phyloP scores from a whole-genome alignment of 1,140 invertebrate genomes.

The Drosophila teissieri region DNA sequence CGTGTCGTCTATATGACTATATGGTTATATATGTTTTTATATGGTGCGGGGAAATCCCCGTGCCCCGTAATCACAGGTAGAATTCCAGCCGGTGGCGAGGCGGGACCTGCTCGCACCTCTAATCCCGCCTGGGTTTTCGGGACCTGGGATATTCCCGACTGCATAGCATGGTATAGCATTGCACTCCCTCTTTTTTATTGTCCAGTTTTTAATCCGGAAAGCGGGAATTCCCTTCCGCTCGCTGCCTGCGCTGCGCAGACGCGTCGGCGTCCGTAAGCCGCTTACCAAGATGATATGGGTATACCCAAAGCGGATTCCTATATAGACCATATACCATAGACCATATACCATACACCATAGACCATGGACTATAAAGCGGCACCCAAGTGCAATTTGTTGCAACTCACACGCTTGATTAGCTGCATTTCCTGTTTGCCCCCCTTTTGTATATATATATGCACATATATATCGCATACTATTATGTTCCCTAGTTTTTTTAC shows the following conservation, averaged over 20 bases:
- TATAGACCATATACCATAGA: background rate
- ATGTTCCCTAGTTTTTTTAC: conserved; percentile 26
- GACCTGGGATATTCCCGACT: conserved; percentile 2
- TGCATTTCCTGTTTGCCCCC: conserved; percentile 71
- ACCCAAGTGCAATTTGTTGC: conserved; percentile 63
- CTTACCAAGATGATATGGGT: conserved; percentile 15
- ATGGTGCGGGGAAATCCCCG: conserved; percentile 29
- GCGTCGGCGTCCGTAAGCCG: conserved; percentile 44
- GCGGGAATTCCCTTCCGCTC: conserved; percentile 77
- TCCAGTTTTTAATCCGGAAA: conserved; percentile 68
- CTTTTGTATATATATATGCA: too few species aligned
- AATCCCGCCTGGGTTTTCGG: conserved; percentile 43
- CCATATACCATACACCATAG: too few species aligned
- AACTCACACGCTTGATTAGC: conserved; percentile 77
- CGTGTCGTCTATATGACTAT: conserved; percentile 12
- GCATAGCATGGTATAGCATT: background rate
- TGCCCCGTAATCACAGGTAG: conserved; percentile 6
- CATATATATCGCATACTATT: conserved; percentile 26
- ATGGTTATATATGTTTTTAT: too few species aligned
- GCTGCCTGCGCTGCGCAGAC: conserved; percentile 40
- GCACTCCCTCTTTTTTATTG: conserved; percentile 15
- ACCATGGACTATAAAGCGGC: background rate
- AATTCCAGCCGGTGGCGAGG: conserved; percentile 24
- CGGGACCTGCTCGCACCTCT: conserved; percentile 70
- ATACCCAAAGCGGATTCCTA: conserved; percentile 8